phyloP scores from a whole-genome alignment of 2,888 invertebrate genomes.

The Drosophila lutescens region DNA sequence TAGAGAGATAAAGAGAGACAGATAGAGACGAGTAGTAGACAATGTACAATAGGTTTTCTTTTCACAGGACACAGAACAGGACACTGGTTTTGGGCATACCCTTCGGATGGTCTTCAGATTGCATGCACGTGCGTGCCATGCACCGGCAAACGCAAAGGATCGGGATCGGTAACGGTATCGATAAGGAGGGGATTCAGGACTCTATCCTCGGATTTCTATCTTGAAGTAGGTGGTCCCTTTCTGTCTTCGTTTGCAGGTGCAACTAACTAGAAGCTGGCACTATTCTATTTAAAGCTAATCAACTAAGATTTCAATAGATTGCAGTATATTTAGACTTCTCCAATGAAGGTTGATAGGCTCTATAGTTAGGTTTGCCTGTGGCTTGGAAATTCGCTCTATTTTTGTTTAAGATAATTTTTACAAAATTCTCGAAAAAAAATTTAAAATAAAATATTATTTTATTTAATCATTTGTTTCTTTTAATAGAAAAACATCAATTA shows the following conservation, averaged over 20 bases:
- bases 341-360: neutral
- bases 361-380: neutral
- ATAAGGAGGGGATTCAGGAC: slow-evolving; percentile 10
- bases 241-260: slow-evolving; percentile 36
- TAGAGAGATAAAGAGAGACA: slow-evolving; percentile 44
- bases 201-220: neutral
- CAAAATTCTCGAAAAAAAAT: too few species aligned
- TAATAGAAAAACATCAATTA: too few species aligned
- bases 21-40: slow-evolving; percentile 41
- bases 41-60: slow-evolving; percentile 9
- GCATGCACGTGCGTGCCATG: slow-evolving; percentile 65
- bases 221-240: slow-evolving; percentile 17
- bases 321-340: neutral
- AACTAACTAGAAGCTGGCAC: slow-evolving; percentile 25
- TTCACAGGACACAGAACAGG: slow-evolving; percentile 13
- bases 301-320: neutral
- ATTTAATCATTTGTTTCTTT: too few species aligned
- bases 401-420: neutral
- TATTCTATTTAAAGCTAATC: slow-evolving; percentile 17
- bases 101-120: slow-evolving; percentile 5
- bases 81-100: slow-evolving; percentile 12
- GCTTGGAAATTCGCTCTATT: slow-evolving; percentile 2
- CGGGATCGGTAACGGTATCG: slow-evolving; percentile 17
- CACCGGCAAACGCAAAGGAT: slow-evolving; percentile 49
- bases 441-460: too few species aligned